Conservation (phyloP, 2,797 vertebrate species). For the Poeciliopsis gracilis region DNA sequence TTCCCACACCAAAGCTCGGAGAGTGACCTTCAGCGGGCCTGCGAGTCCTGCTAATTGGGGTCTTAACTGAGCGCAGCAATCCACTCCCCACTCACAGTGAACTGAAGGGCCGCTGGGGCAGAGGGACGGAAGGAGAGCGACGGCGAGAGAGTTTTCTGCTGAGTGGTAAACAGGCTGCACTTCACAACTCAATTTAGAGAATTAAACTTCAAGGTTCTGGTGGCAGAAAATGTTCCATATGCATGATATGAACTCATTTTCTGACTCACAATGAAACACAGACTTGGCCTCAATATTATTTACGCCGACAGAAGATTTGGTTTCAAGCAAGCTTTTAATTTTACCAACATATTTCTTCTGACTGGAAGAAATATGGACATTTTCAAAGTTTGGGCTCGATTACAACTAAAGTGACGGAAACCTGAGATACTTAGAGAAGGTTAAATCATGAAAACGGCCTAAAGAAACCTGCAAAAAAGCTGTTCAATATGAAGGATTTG, state of each 20-base stretch:
- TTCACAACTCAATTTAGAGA: constrained; percentile 21
- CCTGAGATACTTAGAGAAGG: background rate
- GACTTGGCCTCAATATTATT: background rate
- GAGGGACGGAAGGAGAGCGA: constrained; percentile 19
- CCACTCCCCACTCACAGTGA: constrained; percentile 10
- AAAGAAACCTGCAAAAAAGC: background rate
- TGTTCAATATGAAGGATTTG: background rate
- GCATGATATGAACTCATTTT: background rate
- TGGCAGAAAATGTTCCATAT: background rate
- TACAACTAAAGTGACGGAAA: background rate
- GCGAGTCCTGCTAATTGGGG: constrained; percentile 75
- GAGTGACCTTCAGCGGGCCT: constrained; percentile 73
- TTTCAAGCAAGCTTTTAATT: background rate
- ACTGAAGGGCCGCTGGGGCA: constrained; percentile 32
- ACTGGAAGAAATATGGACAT: no score
- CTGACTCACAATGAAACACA: background rate
- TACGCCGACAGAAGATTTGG: background rate
- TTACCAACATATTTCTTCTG: no score
- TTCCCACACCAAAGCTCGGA: constrained; percentile 64
- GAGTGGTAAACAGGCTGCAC: constrained; percentile 17
- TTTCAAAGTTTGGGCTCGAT: background rate
- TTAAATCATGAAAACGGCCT: background rate
- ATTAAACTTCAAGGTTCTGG: constrained; percentile 8
- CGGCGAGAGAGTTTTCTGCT: constrained; percentile 11
- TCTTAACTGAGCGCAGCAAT: constrained; percentile 65